phyloP scores from a whole-genome alignment of 2,113 vertebrate species.

The Cottus gobio region DNA sequence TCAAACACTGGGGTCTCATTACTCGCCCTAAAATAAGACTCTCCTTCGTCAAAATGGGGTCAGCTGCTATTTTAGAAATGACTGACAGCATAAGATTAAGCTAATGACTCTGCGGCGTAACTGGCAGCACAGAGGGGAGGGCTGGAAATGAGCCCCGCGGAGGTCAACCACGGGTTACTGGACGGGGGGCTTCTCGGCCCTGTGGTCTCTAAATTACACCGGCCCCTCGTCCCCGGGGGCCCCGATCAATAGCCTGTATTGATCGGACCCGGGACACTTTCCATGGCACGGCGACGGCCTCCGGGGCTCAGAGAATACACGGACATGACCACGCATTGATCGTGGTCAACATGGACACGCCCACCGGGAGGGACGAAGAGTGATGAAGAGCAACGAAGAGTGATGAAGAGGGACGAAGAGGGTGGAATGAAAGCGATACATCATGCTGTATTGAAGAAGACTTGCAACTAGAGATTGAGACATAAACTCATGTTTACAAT shows the following conservation, averaged over 20 bases:
- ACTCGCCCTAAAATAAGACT: conserved; percentile 17
- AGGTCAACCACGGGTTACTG: neutral
- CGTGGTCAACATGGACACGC: neutral
- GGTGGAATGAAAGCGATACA: too few relatives aligned
- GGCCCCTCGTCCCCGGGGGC: conserved; percentile 2
- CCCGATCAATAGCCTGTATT: conserved; percentile 14
- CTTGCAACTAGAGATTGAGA: too few relatives aligned
- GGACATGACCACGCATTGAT: neutral
- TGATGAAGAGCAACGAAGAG: neutral
- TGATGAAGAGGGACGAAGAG: neutral
- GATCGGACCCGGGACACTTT: conserved; percentile 29
- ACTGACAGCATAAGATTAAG: conserved; percentile 30
- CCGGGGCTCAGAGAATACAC: conserved; percentile 17
- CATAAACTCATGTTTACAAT: too few relatives aligned
- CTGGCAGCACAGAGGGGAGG: neutral
- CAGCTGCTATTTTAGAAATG: conserved; percentile 19
- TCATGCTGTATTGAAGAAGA: too few relatives aligned
- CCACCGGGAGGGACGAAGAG: neutral
- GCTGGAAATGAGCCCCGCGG: neutral
- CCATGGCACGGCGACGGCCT: conserved; percentile 9
- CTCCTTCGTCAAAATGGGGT: conserved; percentile 19
- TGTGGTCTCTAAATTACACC: neutral
- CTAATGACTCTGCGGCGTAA: neutral
- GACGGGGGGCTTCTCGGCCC: neutral
- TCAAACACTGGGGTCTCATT: neutral